Base-by-base conservation (phyloP, 2,113 vertebrate genomes). In the Macrotis lagotis region DNA sequence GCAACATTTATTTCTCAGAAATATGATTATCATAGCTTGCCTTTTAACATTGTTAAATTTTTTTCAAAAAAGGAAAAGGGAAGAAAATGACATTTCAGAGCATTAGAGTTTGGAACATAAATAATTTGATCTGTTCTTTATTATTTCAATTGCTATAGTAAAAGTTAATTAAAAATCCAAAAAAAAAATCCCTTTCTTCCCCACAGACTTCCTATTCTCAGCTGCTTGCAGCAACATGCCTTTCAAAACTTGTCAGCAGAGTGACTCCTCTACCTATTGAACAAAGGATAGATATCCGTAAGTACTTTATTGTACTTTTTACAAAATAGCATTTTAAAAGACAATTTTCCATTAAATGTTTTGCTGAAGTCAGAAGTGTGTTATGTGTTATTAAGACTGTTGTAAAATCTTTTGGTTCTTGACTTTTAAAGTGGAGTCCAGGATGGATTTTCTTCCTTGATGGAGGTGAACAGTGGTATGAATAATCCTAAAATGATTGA, bases 261-360 rank as follows among this genome's bases (percentile, higher is more conserved):
- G 95, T 96, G 90, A 97, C 93, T 53, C 98, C 98, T 12, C 96
- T 99, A 96, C 97, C 98, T 52, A 0, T 98, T 0, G 95, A 98
- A 93, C 98, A 98, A 96, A 98, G 98, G 94, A 96, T 98, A 97
- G 98, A 98, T 90, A 98, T 98, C 96, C 92, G 94, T 98, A 97
- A 98, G 98, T 98, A 96, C 48, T 1, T 28, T 91, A 51, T 91
- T 93, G 83, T 95, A 31, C 50, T 97, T 97, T 90, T 52, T 88
- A 74, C 94, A 90, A 59, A 94, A 92, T 91, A 91, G 12, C 0
- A 55, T 89, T 93, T 83, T 52, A 91, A 83, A 50, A 50, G 90
- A 51, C 37, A 11, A 25, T 89, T 92, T 94, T 89, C 12, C 22
- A 96, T 90, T 92, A 90, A 89, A 89, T 50, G 92, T 97, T 83